Evolutionary conservation across 1,140 invertebrate genomes (phyloP).

Genomic region (Bradysia coprophila): DNA sequence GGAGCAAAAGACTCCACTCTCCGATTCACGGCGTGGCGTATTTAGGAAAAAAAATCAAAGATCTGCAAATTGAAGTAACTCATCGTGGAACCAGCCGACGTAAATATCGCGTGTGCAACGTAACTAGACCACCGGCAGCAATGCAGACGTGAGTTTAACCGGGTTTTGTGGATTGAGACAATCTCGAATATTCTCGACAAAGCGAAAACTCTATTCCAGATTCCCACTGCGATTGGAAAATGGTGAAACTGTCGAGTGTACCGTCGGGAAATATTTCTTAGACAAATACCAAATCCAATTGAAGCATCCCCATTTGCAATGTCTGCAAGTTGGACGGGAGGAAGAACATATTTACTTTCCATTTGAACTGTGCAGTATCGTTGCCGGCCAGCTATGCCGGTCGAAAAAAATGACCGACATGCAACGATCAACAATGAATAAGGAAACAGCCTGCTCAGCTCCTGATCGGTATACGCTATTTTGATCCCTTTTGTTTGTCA

Average conservation of each 20-base stretch:
- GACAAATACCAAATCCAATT: constrained; percentile 99
- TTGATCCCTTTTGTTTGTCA: no score
- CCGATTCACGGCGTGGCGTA: constrained; percentile 97
- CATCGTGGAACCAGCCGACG: constrained; percentile 97
- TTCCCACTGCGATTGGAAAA: constrained; percentile 99
- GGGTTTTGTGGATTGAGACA: no score
- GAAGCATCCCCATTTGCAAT: constrained; percentile 92
- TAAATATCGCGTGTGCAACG: constrained; percentile 98
- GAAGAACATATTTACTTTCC: constrained; percentile 99
- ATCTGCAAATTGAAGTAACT: constrained; percentile 98
- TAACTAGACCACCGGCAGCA: constrained; percentile 92
- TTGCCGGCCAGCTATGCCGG: constrained; percentile 95
- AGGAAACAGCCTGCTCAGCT: constrained; percentile 93
- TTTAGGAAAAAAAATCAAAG: constrained; percentile 99
- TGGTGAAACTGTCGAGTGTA: constrained; percentile 99
- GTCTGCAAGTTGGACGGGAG: constrained; percentile 98
- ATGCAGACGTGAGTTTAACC: constrained; percentile 95
- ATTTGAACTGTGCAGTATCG: constrained; percentile 97
- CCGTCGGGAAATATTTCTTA: constrained; percentile 98
- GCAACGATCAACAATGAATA: constrained; percentile 99
- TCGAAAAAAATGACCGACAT: constrained; percentile 99
- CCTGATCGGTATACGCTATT: constrained; percentile 54
- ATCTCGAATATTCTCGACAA: no score
- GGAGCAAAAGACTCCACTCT: constrained; percentile 86
- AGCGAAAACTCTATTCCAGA: no score